Evolutionary conservation across 2,113 vertebrate genomes (phyloP).

Genomic region (Colistium nudipinnis): DNA sequence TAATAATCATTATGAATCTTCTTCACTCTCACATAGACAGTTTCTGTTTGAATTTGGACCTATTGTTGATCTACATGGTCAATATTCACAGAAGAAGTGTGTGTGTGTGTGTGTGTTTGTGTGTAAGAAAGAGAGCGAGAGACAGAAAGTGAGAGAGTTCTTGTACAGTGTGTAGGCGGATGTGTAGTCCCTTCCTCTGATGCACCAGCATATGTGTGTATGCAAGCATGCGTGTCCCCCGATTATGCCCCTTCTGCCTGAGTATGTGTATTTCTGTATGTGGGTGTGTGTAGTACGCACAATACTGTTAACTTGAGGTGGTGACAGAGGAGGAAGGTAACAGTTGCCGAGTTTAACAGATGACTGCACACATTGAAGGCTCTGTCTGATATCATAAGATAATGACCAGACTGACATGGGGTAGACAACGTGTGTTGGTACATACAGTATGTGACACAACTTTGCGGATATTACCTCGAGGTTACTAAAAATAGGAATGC

Average conservation of each 20-base stretch:
- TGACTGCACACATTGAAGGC: conserved; percentile 57
- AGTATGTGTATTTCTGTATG: conserved; percentile 1
- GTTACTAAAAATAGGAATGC: too few relatives aligned
- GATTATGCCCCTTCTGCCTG: conserved; percentile 14
- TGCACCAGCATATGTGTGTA: conserved; percentile 18
- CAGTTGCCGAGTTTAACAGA: conserved; percentile 56
- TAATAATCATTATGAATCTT: neutral
- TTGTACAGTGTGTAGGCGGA: conserved; percentile 2
- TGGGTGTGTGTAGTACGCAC: conserved; percentile 8
- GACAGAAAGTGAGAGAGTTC: conserved; percentile 3
- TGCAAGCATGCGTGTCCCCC: conserved; percentile 63
- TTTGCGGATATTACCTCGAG: too few relatives aligned
- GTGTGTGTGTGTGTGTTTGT: conserved; percentile 1
- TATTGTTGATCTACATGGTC: neutral
- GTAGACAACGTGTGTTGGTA: neutral
- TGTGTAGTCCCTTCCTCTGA: conserved; percentile 27
- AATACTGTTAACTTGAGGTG: conserved; percentile 55
- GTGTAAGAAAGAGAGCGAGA: neutral
- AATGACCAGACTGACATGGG: conserved; percentile 31
- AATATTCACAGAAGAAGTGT: neutral
- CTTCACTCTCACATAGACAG: neutral
- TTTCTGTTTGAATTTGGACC: neutral
- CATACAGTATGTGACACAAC: too few relatives aligned
- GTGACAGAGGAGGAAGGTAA: conserved; percentile 70
- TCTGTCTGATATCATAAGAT: conserved; percentile 49